A percentile compares a stretch with the other conserved stretches of the same genome.
Evolutionary conservation across 2,888 invertebrate genomes (phyloP).

Genomic region (Melangyna quadrimaculata): DNA sequence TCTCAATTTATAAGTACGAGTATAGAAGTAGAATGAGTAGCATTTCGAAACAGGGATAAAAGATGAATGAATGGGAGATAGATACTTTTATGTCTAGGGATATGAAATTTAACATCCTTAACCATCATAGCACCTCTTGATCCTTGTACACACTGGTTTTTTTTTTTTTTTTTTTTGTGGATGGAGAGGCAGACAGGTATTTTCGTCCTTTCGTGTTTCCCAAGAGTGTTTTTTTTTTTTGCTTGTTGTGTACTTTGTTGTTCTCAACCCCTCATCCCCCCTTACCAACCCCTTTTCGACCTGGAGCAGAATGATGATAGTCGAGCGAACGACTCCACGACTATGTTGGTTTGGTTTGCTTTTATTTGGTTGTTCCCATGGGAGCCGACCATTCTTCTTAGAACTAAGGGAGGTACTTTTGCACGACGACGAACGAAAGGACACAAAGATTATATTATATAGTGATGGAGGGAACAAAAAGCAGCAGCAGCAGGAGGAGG

Average conservation of each 20-base stretch:
- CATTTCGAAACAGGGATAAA: constrained; percentile 9
- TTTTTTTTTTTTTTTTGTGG: constrained; percentile 15
- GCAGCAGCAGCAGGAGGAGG: not conserved
- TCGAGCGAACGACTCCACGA: constrained; percentile 32
- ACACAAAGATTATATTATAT: no score
- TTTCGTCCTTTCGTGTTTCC: constrained; percentile 9
- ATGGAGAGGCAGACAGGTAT: constrained; percentile 28
- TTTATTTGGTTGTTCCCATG: constrained; percentile 66
- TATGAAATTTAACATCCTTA: constrained; percentile 70
- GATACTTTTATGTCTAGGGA: constrained; percentile 23
- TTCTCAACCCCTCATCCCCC: no score
- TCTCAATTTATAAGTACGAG: constrained; percentile 13
- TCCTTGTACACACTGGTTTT: constrained; percentile 61
- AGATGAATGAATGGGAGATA: constrained; percentile 11
- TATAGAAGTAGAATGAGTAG: not conserved
- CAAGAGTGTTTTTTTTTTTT: constrained; percentile 20
- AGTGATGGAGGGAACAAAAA: not conserved
- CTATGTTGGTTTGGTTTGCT: constrained; percentile 42
- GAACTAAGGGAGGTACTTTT: constrained; percentile 16
- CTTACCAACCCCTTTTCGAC: no score
- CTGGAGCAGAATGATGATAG: constrained; percentile 36
- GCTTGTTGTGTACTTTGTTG: not conserved
- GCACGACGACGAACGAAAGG: not conserved
- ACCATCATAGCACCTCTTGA: constrained; percentile 70
- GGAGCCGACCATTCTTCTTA: constrained; percentile 43